Base-by-base conservation (phyloP, 1,140 invertebrate genomes). In the Drosophila tsacasi region DNA sequence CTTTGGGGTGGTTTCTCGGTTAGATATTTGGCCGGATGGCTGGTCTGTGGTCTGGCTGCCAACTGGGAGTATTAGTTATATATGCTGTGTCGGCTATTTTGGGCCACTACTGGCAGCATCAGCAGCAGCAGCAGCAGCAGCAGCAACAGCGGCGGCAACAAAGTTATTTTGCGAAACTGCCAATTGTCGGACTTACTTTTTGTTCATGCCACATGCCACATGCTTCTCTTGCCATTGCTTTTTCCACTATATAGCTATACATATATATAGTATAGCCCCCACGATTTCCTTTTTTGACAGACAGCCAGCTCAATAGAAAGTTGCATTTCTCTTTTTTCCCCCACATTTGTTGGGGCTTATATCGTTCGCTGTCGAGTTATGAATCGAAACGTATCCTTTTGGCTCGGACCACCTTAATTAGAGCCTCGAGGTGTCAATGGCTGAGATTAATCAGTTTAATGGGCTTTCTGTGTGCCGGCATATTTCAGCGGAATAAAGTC, bases 381-480 rank as follows among this genome's bases (percentile, higher is more conserved):
- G 71, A 57, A 73, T 61, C 46, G 55, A 44, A 73, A 39, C 21
- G 35, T 57, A 39, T 61, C 71, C 67, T 52, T 73, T 52, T 73
- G 71, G 64, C 67, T 59, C 19, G 78, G 15, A 35, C 42, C 65
- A 71, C 57, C 82, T 82, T 74, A 79, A 72, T 79, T 73, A 79
- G 57, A 46, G 55, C 65, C 69, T 69, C 60, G 65, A 87, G 81
- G 84, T 87, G 85, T 84, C 84, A 90, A 89, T 78, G 65, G 69
- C 84, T 81, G 65, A 68, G 67, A 81, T 76, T 89, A 89, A 89
- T 89, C 85, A 89, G 81, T 81, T 85, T 90, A 90, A 89, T 90
- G 75, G 85, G 63, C 73, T 78, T 55, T 61, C 61, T 86, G 69
- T 83, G 46, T 61, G 49, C 25, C 32, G 63, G 71, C 78, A 68